Percentiles rank a stretch among this genome's conserved stretches.
phyloP scores from a whole-genome alignment of 2,797 vertebrate species.

The Mus spretus region DNA sequence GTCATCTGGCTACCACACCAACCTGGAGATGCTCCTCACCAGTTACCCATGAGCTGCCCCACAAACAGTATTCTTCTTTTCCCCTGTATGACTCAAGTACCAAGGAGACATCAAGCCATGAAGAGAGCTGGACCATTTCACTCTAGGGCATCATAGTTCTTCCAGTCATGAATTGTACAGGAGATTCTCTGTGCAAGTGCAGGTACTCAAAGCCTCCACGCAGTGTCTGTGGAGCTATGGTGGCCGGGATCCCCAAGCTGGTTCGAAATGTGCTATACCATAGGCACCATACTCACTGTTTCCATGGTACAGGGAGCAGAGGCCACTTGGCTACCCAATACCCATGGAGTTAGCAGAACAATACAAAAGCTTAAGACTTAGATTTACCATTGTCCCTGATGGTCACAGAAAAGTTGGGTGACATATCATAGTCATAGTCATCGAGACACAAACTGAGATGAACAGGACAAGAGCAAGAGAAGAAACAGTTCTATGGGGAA shows the following conservation, averaged over 20 bases:
- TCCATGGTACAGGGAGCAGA: neutral
- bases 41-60: too few species aligned
- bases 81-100: neutral
- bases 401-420: neutral
- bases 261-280: neutral
- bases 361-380: neutral
- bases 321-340: neutral
- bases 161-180: neutral
- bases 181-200: neutral
- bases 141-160: neutral
- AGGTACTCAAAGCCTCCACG: neutral
- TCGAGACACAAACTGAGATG: neutral
- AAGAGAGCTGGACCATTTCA: neutral
- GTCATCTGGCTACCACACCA: neutral
- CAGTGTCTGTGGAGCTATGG: neutral
- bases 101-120: neutral
- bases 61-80: neutral
- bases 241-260: neutral
- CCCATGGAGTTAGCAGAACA: neutral
- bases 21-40: neutral
- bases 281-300: neutral
- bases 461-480: neutral
- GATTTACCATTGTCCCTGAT: neutral
- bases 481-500: neutral
- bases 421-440: too few species aligned